These are phyloP conservation scores for Caranx ignobilis DNA, from an alignment of 2,113 vertebrate genomes.

Conservation along the genomic window DNA sequence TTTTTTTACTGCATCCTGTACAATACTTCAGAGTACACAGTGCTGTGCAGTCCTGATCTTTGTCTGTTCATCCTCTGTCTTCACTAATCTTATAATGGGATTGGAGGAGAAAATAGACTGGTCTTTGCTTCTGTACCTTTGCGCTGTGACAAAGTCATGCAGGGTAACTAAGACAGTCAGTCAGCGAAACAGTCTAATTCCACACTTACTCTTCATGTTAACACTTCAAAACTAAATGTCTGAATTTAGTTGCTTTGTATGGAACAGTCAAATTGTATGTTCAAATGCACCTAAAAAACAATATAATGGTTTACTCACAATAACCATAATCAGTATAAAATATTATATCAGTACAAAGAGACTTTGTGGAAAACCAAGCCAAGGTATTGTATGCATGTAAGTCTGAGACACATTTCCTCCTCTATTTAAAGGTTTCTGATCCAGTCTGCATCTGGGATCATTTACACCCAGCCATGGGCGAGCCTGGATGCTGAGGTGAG, in stretches of 20 bases:
- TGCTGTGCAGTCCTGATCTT: conserved; percentile 39
- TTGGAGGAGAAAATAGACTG: conserved; percentile 81
- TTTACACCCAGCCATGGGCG: conserved; percentile 97
- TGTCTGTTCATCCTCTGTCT: conserved; percentile 69
- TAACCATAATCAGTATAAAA: background rate
- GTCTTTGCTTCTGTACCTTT: conserved; percentile 68
- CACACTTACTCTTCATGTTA: background rate
- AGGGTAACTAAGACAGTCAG: conserved; percentile 55
- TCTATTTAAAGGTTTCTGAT: conserved; percentile 89
- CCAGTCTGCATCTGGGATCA: conserved; percentile 90
- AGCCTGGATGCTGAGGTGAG: conserved; percentile 92
- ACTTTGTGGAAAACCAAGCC: background rate
- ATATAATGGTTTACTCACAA: background rate
- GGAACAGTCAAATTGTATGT: background rate
- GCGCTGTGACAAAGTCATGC: conserved; percentile 70
- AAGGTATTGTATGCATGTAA: background rate
- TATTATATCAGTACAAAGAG: background rate
- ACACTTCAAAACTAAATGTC: background rate
- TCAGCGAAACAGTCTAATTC: conserved; percentile 9
- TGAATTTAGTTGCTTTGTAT: background rate
- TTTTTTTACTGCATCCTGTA: background rate
- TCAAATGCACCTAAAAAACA: background rate
- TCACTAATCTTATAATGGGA: conserved; percentile 85
- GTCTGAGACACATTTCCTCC: background rate
- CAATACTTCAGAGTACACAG: conserved; percentile 20